These are phyloP conservation scores for Zonitis immaculata DNA, from an alignment of 2,888 invertebrate genomes.

Conservation along the genomic window DNA sequence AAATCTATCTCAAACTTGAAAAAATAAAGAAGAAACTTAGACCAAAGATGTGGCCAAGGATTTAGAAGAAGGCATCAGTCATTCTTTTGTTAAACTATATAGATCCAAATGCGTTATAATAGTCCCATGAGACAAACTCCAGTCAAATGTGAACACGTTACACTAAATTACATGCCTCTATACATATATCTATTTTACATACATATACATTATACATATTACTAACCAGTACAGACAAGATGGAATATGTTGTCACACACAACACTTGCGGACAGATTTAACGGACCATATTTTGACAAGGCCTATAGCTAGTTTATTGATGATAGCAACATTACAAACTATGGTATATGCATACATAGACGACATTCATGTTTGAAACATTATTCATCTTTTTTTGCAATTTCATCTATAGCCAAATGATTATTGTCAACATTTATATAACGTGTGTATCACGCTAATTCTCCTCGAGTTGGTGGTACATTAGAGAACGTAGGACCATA, in stretches of 20 bases:
- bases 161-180: constrained; percentile 28
- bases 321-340: constrained; percentile 17
- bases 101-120: constrained; percentile 25
- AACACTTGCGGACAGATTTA: constrained; percentile 23
- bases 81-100: constrained; percentile 28
- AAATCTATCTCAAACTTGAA: constrained; percentile 13
- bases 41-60: constrained; percentile 26
- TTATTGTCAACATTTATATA: too few relatives aligned
- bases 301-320: constrained; percentile 25
- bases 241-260: constrained; percentile 18
- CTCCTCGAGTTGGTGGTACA: too few relatives aligned
- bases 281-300: constrained; percentile 26
- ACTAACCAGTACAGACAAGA: constrained; percentile 19
- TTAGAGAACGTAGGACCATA: too few relatives aligned
- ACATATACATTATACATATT: constrained; percentile 4
- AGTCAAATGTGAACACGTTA: constrained; percentile 30
- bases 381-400: constrained; percentile 13
- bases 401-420: constrained; percentile 3
- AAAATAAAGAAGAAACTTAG: too few relatives aligned
- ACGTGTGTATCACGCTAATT: too few relatives aligned
- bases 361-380: constrained; percentile 11
- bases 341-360: too few relatives aligned
- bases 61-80: constrained; percentile 27
- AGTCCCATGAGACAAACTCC: constrained; percentile 26
- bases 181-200: constrained; percentile 26